Base-by-base conservation (phyloP, 2,113 vertebrate species). In the Ginglymostoma cirratum region DNA sequence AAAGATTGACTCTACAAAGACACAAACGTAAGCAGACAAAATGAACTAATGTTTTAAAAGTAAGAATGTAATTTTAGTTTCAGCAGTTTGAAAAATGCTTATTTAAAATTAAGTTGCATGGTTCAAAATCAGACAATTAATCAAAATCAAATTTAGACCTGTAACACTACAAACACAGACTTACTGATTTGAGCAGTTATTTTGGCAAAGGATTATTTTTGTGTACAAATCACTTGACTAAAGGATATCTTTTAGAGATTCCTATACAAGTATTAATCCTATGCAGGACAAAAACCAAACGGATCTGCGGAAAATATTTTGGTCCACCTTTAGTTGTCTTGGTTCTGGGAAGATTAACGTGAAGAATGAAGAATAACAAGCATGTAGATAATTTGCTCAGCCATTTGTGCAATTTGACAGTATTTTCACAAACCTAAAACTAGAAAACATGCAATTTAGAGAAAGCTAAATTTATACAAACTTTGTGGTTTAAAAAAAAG, bases 251-350 rank as follows among this genome's bases (percentile, higher is more conserved):
- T 38, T 86, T 87, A 61, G 3, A 65, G 55, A 65, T 92, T 92
- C 65, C 30, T 92, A 23, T 61, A 6, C 34, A 67, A 93, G 65
- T 19, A 67, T 45, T 6, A 93, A 67, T 67, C 12, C 90, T 27
- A 52, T 38, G 90, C 61, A 66, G 61, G 67, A 38, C n/a, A 67
- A 93, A 67, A 67, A 93, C 38, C 90, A 93, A 93, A 93, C 66
- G 21, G 21, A 38, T 5, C 42, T 67, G 34, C 90, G 38, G 90
- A 93, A 93, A 67, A 34, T 93, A 93, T 66, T 2, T 92, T 65
- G 2, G 30, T 55, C 89, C 27, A 45, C 34, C 38, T 85, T 85
- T 42, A 45, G 3, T 45, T 21, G 38, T 21, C 42, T 21, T 19
- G 23, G 80, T 21, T 14, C 90, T 93, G 14, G n/a, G 23, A 93